Evolutionary conservation across 2,797 vertebrate species (phyloP).

Genomic region (Sciaenops ocellatus): DNA sequence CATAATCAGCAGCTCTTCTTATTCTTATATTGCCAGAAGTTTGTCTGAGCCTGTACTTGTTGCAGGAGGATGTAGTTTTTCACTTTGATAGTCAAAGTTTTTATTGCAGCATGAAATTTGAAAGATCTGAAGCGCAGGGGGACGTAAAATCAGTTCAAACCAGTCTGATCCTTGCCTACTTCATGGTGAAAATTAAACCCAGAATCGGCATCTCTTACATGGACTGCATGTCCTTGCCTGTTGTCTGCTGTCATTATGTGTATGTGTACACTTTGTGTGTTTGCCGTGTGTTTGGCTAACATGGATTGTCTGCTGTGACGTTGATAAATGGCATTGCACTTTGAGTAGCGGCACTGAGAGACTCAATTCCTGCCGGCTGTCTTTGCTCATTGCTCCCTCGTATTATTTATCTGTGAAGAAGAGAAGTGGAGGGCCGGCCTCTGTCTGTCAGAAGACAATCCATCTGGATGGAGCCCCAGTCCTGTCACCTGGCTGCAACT

Average conservation of each 20-base stretch:
- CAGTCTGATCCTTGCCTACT: background rate
- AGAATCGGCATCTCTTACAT: constrained; percentile 29
- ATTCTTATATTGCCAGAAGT: background rate
- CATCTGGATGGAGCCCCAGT: constrained; percentile 47
- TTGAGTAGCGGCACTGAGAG: constrained; percentile 61
- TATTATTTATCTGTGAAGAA: constrained; percentile 77
- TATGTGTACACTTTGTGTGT: constrained; percentile 27
- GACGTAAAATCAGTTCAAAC: constrained; percentile 7
- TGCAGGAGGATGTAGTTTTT: constrained; percentile 4
- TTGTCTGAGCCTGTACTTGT: constrained; percentile 18
- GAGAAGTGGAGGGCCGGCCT: constrained; percentile 48
- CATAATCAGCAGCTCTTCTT: constrained; percentile 25
- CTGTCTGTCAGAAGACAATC: constrained; percentile 69
- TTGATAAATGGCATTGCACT: constrained; percentile 79
- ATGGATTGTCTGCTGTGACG: constrained; percentile 71
- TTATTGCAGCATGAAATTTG: constrained; percentile 4
- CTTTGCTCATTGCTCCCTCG: constrained; percentile 65
- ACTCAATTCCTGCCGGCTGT: constrained; percentile 73
- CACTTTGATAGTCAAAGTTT: constrained; percentile 25
- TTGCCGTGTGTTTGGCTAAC: constrained; percentile 48
- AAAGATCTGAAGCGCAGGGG: constrained; percentile 12
- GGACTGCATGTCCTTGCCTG: constrained; percentile 34
- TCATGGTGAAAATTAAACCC: constrained; percentile 23
- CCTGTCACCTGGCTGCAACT: constrained; percentile 46
- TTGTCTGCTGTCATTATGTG: constrained; percentile 24